A percentile compares a stretch with the other conserved stretches of the same genome.
Evolutionary conservation across 2,888 invertebrate species (phyloP).

Genomic region (Branchellion lobata): DNA sequence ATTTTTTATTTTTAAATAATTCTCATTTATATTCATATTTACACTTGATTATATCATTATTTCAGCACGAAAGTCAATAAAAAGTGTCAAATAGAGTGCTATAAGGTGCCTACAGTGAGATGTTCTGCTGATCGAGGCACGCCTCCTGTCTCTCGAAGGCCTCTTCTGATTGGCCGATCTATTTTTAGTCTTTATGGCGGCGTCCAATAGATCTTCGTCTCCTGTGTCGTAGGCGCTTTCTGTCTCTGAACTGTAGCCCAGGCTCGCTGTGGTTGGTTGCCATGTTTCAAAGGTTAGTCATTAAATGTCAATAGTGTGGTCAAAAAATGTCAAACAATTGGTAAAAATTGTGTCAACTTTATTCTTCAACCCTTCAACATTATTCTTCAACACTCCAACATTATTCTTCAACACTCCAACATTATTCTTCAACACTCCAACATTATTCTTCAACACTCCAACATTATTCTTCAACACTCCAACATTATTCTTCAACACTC

Average conservation of each 20-base stretch:
- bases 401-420: too few species aligned
- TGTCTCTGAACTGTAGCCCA: slow-evolving; percentile 44
- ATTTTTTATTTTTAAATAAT: too few species aligned
- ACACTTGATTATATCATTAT: too few species aligned
- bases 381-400: too few species aligned
- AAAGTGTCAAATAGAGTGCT: not conserved
- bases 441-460: too few species aligned
- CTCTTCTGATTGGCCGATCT: slow-evolving; percentile 24
- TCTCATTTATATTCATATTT: too few species aligned
- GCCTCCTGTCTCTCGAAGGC: slow-evolving; percentile 40
- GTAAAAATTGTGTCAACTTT: too few species aligned
- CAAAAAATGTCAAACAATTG: not conserved
- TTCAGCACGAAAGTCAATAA: too few species aligned
- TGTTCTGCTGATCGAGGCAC: slow-evolving; percentile 7
- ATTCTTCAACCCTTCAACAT: too few species aligned
- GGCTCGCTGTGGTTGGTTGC: slow-evolving; percentile 11
- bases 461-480: too few species aligned
- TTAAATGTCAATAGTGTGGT: not conserved
- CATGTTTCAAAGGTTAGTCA: not conserved
- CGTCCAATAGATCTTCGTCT: slow-evolving; percentile 78
- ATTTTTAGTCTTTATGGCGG: slow-evolving; percentile 86
- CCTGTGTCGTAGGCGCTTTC: slow-evolving; percentile 47
- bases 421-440: too few species aligned
- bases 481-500: too few species aligned
- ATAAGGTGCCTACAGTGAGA: slow-evolving; percentile 16